Evolutionary conservation across 2,113 vertebrate genomes (phyloP).

Genomic region (Melospiza georgiana): DNA sequence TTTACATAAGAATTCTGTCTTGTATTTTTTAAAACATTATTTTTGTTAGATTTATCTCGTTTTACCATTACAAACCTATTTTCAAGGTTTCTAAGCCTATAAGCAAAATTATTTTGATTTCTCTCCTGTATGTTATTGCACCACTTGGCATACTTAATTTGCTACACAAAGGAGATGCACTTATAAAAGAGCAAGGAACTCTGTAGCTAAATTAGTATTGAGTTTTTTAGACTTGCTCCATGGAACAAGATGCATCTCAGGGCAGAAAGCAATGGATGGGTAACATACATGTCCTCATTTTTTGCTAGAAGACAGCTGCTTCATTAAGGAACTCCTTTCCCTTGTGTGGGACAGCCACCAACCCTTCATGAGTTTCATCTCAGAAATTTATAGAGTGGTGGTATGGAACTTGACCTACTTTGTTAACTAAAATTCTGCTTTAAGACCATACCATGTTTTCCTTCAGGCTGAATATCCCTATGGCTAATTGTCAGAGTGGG

Average conservation of each 20-base stretch:
- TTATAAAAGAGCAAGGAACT: background rate
- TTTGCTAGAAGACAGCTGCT: background rate
- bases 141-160: background rate
- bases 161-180: background rate
- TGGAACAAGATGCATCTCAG: background rate
- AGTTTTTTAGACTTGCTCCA: background rate
- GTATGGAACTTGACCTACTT: background rate
- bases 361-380: background rate
- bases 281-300: background rate
- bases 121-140: rapidly evolving
- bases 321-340: background rate
- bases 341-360: background rate
- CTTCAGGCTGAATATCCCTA: background rate
- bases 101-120: background rate
- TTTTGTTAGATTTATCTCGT: background rate
- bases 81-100: background rate
- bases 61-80: background rate
- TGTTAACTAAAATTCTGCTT: background rate
- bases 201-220: background rate
- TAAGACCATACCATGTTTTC: background rate
- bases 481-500: background rate
- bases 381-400: background rate
- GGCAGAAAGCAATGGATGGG: background rate
- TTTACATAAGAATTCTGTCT: background rate
- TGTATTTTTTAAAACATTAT: background rate